Base-by-base conservation (phyloP, 2,113 vertebrate genomes). In the Dromiciops gliroides region DNA sequence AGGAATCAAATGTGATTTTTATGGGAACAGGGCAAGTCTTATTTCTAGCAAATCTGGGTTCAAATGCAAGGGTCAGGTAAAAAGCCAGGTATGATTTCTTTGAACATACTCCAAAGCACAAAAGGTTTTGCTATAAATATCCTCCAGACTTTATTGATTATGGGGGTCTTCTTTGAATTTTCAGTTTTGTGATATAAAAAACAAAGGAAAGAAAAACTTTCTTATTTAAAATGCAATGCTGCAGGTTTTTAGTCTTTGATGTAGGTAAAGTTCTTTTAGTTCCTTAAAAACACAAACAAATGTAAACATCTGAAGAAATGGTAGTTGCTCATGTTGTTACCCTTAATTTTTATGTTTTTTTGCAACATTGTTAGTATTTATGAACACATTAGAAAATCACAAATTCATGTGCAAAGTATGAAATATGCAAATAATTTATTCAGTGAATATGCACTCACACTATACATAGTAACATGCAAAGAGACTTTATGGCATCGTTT, bases 221-320 rank as follows among this genome's bases (percentile, higher is more conserved):
- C 93, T 83, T 97, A 96, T 97, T 97, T 95, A 98, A 97, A 98
- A 97, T 25, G 94, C 3, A 90, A 0, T 95, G 51, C 95, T 91
- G 67, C 93, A 89, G 48, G 91, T 95, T 97, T 93, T 95, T 98
- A 5, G 44, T 97, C 97, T 89, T 94, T 95, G 95, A 25, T 95
- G 56, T 51, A 95, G 89, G 96, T 91, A 60, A 9, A 95, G 60
- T 97, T 97, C 96, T 97, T 89, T 97, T 96, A 94, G 10, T 96
- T 60, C 16, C 93, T 96, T 96, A 95, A 98, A 97, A 97, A 83
- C 8, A 89, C 3, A 53, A 90, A 88, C 56, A 37, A 60, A 90
- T 93, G 83, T 49, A 95, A 97, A 8, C 93, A 8, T 0, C 7
- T 92, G 48, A 2, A 28, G 92, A 97, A 96, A 92, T 60, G 11